These are phyloP conservation scores for Caerostris darwini DNA, from an alignment of 1,140 invertebrate genomes.

Conservation along the genomic window DNA sequence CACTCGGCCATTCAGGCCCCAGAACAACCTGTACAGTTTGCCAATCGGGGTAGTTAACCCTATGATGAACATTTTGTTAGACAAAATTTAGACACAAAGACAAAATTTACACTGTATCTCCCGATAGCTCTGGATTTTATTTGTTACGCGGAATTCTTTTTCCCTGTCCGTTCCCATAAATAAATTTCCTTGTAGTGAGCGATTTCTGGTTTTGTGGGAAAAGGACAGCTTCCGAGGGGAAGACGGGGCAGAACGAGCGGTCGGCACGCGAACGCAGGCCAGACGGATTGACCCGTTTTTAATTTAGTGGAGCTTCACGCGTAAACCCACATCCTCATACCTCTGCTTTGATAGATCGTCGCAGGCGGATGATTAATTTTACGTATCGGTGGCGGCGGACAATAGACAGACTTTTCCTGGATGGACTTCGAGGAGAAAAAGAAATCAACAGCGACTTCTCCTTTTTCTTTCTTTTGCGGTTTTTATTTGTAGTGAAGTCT, in stretches of 20 bases:
- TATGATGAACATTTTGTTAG: neutral
- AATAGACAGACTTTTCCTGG: neutral
- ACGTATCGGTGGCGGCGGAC: neutral
- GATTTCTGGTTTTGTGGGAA: neutral
- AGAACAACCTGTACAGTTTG: no score
- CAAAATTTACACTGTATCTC: slow-evolving; percentile 22
- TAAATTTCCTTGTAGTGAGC: neutral
- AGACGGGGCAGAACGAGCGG: neutral
- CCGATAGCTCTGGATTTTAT: neutral
- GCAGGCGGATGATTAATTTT: neutral
- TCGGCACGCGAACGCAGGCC: neutral
- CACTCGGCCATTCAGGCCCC: no score
- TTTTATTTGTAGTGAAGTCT: no score
- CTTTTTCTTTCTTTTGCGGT: no score
- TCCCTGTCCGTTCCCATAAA: neutral
- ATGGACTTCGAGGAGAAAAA: no score
- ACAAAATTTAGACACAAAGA: neutral
- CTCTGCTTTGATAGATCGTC: neutral
- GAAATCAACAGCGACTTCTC: no score
- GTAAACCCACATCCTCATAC: slow-evolving; percentile 1
- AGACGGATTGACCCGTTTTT: slow-evolving; percentile 30
- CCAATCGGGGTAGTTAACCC: no score
- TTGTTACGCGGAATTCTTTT: neutral
- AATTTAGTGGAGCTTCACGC: neutral
- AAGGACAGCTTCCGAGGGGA: neutral